These are phyloP conservation scores for Luffia ferchaultella DNA, from an alignment of 2,888 invertebrate genomes.

Conservation along the genomic window DNA sequence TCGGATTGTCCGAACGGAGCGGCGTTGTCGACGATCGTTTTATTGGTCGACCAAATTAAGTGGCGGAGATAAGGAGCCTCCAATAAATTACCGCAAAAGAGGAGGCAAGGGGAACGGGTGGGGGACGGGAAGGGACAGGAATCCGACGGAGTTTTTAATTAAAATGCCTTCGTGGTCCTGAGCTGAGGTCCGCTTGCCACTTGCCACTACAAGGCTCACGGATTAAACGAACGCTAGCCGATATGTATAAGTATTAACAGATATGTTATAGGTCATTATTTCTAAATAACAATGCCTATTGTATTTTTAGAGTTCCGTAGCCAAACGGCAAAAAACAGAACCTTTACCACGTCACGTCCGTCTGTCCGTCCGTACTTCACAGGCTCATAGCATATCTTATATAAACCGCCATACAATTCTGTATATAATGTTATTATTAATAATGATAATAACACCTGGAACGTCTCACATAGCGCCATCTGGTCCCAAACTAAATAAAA, in stretches of 20 bases:
- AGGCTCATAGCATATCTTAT: too few species aligned
- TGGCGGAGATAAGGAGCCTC: not conserved
- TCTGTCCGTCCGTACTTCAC: not conserved
- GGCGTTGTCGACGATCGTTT: not conserved
- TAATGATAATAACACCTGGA: too few species aligned
- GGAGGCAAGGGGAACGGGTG: not conserved
- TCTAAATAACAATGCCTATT: too few species aligned
- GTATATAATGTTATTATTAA: too few species aligned
- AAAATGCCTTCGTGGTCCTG: not conserved
- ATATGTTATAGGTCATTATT: too few species aligned
- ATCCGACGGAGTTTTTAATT: not conserved
- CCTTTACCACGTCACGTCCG: not conserved
- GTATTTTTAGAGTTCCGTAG: not conserved
- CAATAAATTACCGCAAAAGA: not conserved
- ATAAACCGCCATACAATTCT: too few species aligned
- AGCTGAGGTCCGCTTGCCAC: not conserved
- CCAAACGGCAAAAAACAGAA: not conserved
- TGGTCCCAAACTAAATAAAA: too few species aligned
- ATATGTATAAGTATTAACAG: too few species aligned
- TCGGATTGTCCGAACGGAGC: not conserved
- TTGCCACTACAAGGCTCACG: too few species aligned
- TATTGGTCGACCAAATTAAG: not conserved
- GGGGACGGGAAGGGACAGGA: not conserved
- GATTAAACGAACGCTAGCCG: too few species aligned
- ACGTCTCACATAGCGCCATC: too few species aligned